A percentile compares a stretch with the other conserved stretches of the same genome.
Evolutionary conservation across 92 coral and sea anemone species (phyloP).

Genomic region (Scolanthus callimorphus): DNA sequence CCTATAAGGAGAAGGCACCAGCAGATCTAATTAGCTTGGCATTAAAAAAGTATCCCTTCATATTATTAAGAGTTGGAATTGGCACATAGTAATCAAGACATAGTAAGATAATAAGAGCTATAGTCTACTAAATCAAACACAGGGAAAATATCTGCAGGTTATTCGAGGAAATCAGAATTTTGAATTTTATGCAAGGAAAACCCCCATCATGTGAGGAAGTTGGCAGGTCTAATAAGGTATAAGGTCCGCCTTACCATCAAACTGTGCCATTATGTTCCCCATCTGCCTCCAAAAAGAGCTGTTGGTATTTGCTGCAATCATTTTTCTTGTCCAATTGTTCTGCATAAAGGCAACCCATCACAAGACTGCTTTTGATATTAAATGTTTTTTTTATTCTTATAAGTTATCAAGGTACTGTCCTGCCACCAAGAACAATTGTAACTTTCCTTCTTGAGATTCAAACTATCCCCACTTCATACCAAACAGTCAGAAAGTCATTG

Average conservation of each 20-base stretch:
- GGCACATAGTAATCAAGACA: background rate
- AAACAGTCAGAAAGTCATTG: too few relatives aligned
- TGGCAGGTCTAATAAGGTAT: background rate
- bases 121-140: background rate
- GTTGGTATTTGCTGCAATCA: slow-evolving; percentile 18
- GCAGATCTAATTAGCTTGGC: too few relatives aligned
- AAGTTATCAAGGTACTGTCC: too few relatives aligned
- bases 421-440: too few relatives aligned
- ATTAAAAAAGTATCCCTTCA: too few relatives aligned
- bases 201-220: background rate
- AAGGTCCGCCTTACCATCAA: slow-evolving; percentile 51
- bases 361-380: too few relatives aligned
- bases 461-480: too few relatives aligned
- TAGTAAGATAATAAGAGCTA: too few relatives aligned
- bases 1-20: too few relatives aligned
- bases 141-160: background rate
- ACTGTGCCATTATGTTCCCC: slow-evolving; percentile 75
- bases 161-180: background rate
- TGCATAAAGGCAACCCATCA: too few relatives aligned
- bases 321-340: slow-evolving; percentile 72
- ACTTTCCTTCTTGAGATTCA: too few relatives aligned
- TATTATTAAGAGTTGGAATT: background rate
- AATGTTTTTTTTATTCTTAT: too few relatives aligned
- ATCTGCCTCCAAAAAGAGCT: slow-evolving; percentile 76
- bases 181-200: background rate